phyloP scores from a whole-genome alignment of 2,113 vertebrate genomes.

The Urocynchramus pylzowi region DNA sequence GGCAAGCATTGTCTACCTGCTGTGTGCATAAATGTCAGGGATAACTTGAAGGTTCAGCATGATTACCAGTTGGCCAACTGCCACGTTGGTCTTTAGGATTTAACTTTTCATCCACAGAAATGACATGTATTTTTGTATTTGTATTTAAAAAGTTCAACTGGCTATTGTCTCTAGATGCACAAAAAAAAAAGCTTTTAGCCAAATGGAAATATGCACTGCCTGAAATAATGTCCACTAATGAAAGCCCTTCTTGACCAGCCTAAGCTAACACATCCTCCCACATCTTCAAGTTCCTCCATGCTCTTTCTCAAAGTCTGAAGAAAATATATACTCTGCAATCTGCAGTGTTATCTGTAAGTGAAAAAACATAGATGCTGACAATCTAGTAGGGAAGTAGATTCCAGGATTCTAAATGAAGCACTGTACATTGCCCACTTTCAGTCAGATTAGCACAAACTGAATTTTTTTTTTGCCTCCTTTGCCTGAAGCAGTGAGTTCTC shows the following conservation, averaged over 20 bases:
- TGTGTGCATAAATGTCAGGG: background rate
- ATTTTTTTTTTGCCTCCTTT: background rate
- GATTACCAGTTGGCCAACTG: background rate
- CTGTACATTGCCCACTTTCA: background rate
- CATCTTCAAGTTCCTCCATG: background rate
- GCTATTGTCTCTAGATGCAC: background rate
- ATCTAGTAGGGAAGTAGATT: background rate
- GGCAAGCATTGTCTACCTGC: background rate
- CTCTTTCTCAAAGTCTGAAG: background rate
- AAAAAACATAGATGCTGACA: background rate
- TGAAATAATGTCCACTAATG: background rate
- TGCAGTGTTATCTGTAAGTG: background rate
- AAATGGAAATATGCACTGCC: background rate
- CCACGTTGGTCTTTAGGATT: slow-evolving; percentile 8
- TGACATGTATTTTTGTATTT: background rate
- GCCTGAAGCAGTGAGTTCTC: background rate
- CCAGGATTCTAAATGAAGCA: background rate
- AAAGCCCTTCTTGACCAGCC: background rate
- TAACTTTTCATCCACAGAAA: background rate
- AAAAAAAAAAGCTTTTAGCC: background rate
- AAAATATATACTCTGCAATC: background rate
- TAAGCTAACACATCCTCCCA: background rate
- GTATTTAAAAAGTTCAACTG: background rate
- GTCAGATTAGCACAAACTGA: background rate
- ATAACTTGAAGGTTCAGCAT: background rate